These are phyloP conservation scores for Pangasianodon hypophthalmus DNA, from an alignment of 2,113 vertebrate species.

Conservation along the genomic window DNA sequence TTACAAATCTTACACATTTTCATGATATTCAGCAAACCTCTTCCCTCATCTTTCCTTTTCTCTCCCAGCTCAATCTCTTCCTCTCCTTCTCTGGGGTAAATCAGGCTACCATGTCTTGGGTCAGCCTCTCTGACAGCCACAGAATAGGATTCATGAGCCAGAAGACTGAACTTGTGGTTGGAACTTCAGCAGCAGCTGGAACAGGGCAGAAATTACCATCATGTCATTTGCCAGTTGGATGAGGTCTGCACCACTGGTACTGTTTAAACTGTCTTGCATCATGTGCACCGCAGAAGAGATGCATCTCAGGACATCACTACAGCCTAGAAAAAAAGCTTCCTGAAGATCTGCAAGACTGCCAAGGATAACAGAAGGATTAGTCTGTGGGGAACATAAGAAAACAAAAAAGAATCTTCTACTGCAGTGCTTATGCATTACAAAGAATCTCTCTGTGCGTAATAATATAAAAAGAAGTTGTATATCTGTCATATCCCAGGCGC, in stretches of 20 bases:
- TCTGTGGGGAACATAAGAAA: conserved; percentile 8
- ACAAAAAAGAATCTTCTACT: not conserved
- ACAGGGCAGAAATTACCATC: conserved; percentile 43
- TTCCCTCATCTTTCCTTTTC: not conserved
- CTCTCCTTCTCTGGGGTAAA: not conserved
- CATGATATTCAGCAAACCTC: not conserved
- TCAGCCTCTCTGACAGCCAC: conserved; percentile 77
- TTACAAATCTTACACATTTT: not conserved
- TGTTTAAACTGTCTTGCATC: not conserved
- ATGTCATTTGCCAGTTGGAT: not conserved
- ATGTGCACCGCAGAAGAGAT: not conserved
- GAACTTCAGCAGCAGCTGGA: conserved; percentile 52
- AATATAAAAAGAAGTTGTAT: not conserved
- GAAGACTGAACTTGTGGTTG: conserved; percentile 68
- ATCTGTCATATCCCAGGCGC: not conserved
- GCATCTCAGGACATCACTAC: not conserved
- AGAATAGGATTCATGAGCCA: conserved; percentile 80
- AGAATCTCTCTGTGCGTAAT: not conserved
- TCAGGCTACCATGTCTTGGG: not conserved
- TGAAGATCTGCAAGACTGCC: not conserved
- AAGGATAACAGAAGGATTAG: conserved; percentile 24
- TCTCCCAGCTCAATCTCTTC: not conserved
- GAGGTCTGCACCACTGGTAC: not conserved
- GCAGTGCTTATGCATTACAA: not conserved
- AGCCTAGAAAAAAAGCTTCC: not conserved